Conservation (phyloP, 1,140 invertebrate species). For the Cherax quadricarinatus region DNA sequence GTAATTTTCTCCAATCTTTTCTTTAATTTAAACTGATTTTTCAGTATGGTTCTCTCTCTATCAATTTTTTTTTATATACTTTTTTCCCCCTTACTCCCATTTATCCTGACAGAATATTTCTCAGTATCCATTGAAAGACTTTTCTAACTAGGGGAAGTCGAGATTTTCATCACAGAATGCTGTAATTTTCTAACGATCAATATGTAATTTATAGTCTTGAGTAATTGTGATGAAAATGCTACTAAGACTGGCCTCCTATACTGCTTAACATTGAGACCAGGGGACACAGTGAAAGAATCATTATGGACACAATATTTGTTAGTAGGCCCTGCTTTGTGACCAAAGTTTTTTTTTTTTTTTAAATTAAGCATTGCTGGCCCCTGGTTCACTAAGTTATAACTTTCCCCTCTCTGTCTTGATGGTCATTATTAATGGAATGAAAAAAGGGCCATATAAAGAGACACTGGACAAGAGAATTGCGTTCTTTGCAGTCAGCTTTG, state of each 20-base stretch:
- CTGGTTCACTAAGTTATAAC: constrained; percentile 72
- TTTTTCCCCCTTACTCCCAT: constrained; percentile 14
- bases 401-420: constrained; percentile 72
- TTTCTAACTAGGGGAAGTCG: constrained; percentile 72
- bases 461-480: constrained; percentile 66
- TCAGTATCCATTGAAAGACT: constrained; percentile 72
- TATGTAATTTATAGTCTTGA: neutral
- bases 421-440: constrained; percentile 58
- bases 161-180: constrained; percentile 71
- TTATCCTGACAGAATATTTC: constrained; percentile 54
- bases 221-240: constrained; percentile 71
- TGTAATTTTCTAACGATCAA: neutral
- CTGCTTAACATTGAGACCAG: constrained; percentile 71
- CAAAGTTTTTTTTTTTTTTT: constrained; percentile 40
- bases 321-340: constrained; percentile 58
- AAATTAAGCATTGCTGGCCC: constrained; percentile 73
- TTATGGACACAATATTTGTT: constrained; percentile 29
- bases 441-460: constrained; percentile 67
- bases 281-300: constrained; percentile 73
- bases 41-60: constrained; percentile 35
- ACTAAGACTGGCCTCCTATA: constrained; percentile 71
- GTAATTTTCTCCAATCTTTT: constrained; percentile 49
- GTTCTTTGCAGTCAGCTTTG: constrained; percentile 45
- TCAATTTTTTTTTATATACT: constrained; percentile 7
- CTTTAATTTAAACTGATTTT: constrained; percentile 38